Evolutionary conservation across 2,888 invertebrate species (phyloP).

Genomic region (Elysia crispata): DNA sequence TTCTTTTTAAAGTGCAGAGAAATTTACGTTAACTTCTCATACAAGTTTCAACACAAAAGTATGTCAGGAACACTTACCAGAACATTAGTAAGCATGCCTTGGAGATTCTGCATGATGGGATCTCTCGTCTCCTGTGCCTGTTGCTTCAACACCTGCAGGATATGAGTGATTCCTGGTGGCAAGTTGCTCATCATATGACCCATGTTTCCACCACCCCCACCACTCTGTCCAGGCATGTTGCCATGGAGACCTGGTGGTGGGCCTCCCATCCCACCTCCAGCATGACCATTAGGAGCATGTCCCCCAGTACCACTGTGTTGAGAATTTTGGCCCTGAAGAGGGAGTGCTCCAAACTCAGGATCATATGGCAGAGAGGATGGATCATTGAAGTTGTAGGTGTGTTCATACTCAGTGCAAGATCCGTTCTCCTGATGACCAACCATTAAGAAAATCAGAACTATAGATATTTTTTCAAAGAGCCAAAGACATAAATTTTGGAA

Average conservation of each 20-base stretch:
- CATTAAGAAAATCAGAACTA: background rate
- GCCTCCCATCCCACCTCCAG: background rate
- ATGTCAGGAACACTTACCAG: conserved; percentile 58
- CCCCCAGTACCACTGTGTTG: conserved; percentile 31
- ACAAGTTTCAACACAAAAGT: no score
- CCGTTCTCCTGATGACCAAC: conserved; percentile 49
- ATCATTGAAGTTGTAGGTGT: conserved; percentile 51
- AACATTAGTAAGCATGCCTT: conserved; percentile 64
- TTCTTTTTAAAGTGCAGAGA: no score
- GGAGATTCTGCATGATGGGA: conserved; percentile 60
- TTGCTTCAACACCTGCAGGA: conserved; percentile 64
- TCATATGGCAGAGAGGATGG: conserved; percentile 52
- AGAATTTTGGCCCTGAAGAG: conserved; percentile 49
- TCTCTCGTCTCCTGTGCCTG: conserved; percentile 54
- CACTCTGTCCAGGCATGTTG: background rate
- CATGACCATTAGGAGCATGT: conserved; percentile 9
- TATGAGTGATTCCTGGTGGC: conserved; percentile 67
- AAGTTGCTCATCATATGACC: conserved; percentile 51
- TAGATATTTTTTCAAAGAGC: no score
- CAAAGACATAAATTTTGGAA: no score
- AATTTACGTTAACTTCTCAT: no score
- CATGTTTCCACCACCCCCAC: background rate
- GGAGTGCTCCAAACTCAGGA: conserved; percentile 45
- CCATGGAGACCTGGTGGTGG: no score
- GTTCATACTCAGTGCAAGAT: conserved; percentile 53